Evolutionary conservation across 64 coral and sea anemone genomes (phyloP), one percentile per base, ranked within the genome.

Genomic region (Catalaphyllia jardinei): DNA sequence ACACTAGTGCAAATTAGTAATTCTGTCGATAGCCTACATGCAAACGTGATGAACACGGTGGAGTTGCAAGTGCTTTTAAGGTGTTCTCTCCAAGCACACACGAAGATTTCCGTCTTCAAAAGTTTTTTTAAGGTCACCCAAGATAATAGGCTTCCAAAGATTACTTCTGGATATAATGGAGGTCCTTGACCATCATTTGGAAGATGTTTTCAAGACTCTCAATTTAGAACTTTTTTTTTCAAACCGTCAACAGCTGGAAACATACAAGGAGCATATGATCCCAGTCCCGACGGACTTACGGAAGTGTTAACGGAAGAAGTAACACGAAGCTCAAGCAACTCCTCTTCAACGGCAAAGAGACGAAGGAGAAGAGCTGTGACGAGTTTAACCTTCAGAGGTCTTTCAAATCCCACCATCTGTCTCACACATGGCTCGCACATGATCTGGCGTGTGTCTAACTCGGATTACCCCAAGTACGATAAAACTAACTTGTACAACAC

Each of bases 401-500:
- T 98, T 10, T 46, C 84, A 33, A 98, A 95, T 72, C 96, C 96
- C 0, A 98, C 96, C 5, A 92, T 91, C 0, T 98, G 96, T 31
- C 75, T 98, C 9, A 79, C 61, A 4, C 88, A 93, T 78, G 96
- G 96, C 24, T 80, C 96, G 2, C 67, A 67, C 24, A 93, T 98
- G 93, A 93, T 98, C 16, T 98, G 90, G 89, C 76, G 87, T 24
- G 96, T 98, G 1, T 76, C 57, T 13, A 98, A 98, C 63, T 79
- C 92, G 10, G 92, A 98, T 71, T 98, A 93, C 59, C 96, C 96
- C 0, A 77, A 89, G 51, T 98, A 98, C 25, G 96, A 94, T 50
- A 93, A 86, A 24, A 81, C 64, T 10, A 98, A 94, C 59, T 33
- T 98, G 29, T 98, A 94, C 49, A 98, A 98, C 86, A 98, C 96